Base-by-base conservation (phyloP, 1,140 invertebrate genomes). In the Mizuhopecten yessoensis region DNA sequence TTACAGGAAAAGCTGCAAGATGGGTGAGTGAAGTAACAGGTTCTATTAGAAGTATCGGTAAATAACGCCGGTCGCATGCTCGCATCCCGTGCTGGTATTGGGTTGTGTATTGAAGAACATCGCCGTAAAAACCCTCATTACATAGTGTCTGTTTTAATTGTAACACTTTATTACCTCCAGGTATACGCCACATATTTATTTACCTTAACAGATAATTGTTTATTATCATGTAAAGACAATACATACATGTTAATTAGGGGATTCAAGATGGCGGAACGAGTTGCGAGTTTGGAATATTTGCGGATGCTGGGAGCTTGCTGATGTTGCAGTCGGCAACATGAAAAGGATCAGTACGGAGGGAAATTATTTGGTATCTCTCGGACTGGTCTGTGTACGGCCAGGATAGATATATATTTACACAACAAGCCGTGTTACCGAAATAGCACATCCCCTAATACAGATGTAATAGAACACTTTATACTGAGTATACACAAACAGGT, bases 251-350 rank as follows among this genome's bases (percentile, higher is more conserved):
- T 75, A 75, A 75, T 75, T 75, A 75, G 57, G 23, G 57, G 57
- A 75, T 75, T 75, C 57, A 75, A 75, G 57, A 75, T 75, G 57
- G 57, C 57, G 57, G 57, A 75, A 75, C 57, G 57, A 29, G 57
- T 75, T 75, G 57, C 57, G 57, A 75, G 57, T 75, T 75, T 75
- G 57, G 57, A 75, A 75, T 75, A 75, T 75, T 75, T 75, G 57
- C 57, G 57, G 57, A 75, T 75, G 57, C 57, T 75, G 57, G 57
- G 57, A 75, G 57, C 57, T 75, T 9, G 20, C 57, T 75, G 57
- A 75, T 75, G 57, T 75, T 75, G 57, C n/a, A 75, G 57, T 29
- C 57, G 23, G 57, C 57, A 75, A 75, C 57, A 75, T 29, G 57
- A 75, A 75, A 49, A 75, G 57, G 57, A 75, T 75, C 1, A 75